A percentile compares a stretch with the other conserved stretches of the same genome.
These are phyloP conservation scores for Baryphthengus martii DNA, from an alignment of 2,113 vertebrate genomes.

Conservation along the genomic window DNA sequence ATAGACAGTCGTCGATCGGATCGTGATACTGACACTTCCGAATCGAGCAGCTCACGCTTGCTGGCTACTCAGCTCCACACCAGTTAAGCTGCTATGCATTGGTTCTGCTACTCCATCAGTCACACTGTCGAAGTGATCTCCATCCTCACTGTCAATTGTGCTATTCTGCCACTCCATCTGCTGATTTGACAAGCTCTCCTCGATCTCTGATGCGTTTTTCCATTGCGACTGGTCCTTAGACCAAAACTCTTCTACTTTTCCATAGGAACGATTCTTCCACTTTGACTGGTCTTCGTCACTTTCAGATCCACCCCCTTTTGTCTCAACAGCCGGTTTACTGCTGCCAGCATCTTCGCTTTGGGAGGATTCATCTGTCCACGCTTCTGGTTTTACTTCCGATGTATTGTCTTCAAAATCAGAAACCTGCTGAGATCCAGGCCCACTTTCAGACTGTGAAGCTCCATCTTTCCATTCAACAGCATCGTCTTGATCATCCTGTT, in stretches of 20 bases:
- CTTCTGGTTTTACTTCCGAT: constrained; percentile 72
- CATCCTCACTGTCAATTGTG: constrained; percentile 80
- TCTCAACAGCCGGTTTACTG: constrained; percentile 77
- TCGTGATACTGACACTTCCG: background rate
- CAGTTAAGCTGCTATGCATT: constrained; percentile 75
- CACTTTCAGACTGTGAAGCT: constrained; percentile 73
- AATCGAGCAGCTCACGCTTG: constrained; percentile 63
- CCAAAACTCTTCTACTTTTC: constrained; percentile 83
- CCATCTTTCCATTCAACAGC: constrained; percentile 73
- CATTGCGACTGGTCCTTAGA: constrained; percentile 81
- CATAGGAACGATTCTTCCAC: constrained; percentile 82
- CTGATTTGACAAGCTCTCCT: constrained; percentile 76
- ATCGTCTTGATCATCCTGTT: constrained; percentile 72
- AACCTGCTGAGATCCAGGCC: constrained; percentile 75
- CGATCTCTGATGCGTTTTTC: constrained; percentile 72
- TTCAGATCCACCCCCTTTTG: constrained; percentile 65
- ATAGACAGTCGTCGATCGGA: constrained; percentile 31
- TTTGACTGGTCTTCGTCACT: constrained; percentile 75
- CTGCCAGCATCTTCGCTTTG: constrained; percentile 80
- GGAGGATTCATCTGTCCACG: constrained; percentile 79
- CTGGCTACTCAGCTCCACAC: constrained; percentile 83
- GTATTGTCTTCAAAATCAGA: constrained; percentile 78
- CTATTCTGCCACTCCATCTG: constrained; percentile 81
- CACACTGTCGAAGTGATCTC: constrained; percentile 77
- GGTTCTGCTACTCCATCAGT: constrained; percentile 75